Evolutionary conservation across 2,797 vertebrate species (phyloP).

Genomic region (Selene dorsalis): DNA sequence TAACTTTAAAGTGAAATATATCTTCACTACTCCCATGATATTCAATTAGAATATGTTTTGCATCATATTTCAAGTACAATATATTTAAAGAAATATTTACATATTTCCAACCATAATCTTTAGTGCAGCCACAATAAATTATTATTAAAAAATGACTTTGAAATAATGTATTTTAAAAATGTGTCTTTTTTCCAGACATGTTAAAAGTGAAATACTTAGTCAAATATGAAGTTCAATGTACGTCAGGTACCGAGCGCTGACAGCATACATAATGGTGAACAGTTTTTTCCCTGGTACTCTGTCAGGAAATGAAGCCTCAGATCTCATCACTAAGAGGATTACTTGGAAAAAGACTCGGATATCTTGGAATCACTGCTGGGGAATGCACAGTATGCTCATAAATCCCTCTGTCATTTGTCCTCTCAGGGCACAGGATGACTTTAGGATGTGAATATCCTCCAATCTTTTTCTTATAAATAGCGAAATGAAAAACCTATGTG

Average conservation of each 20-base stretch:
- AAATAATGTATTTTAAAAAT: not conserved
- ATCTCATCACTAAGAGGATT: slow-evolving; percentile 77
- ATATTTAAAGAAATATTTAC: too few relatives aligned
- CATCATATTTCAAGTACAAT: too few relatives aligned
- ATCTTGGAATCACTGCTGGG: slow-evolving; percentile 58
- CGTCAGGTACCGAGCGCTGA: not conserved
- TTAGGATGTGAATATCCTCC: slow-evolving; percentile 27
- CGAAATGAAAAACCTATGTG: not conserved
- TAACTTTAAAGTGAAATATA: too few relatives aligned
- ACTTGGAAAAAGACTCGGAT: slow-evolving; percentile 45
- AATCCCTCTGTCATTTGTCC: slow-evolving; percentile 44
- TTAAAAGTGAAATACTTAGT: not conserved
- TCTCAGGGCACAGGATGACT: slow-evolving; percentile 19
- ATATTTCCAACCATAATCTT: not conserved
- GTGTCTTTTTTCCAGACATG: not conserved
- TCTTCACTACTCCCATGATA: too few relatives aligned
- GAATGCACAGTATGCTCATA: slow-evolving; percentile 49
- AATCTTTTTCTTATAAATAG: not conserved
- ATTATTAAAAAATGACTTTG: not conserved
- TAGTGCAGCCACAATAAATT: not conserved
- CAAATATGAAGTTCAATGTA: not conserved
- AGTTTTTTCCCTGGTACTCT: not conserved
- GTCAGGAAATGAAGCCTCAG: slow-evolving; percentile 64
- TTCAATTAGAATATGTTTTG: not conserved
- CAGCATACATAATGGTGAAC: slow-evolving; percentile 15